Evolutionary conservation across 2,888 invertebrate species (phyloP), one percentile per base, ranked within the genome.

Genomic region (Laothoe populi): DNA sequence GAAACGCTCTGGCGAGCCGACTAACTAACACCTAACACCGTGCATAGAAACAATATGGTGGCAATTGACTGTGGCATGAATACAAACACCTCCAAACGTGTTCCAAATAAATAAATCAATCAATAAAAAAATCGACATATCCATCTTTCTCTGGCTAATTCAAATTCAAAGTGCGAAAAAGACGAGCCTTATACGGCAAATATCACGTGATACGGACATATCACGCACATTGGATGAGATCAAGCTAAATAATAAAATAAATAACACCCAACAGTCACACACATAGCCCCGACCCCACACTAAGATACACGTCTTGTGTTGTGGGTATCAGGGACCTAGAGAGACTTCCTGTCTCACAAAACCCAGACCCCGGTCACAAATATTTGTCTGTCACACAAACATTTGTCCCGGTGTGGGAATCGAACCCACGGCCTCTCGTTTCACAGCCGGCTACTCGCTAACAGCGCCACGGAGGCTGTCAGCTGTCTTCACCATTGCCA

Each of bases 1-100:
- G 85, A 86, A 59, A 82, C 77, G 82, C 88, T 75, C 90, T 83
- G 86, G 84, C 86, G 85, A 86, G 90, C 86, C 88, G 84, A 59
- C 44, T 63, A 46, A 46, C 49, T 59, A 60, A 53, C 59, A 82
- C 84, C 86, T 85, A 78, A 84, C 80, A 86, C 87, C 87, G 87
- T 87, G 87, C 84, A 66, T 68, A 69, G 68, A 71, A 69, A 74
- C 62, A 70, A 73, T 77, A 70, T 66, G 83, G 87, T 90, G 90
- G 87, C 90, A 87, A 86, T 70, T 72, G 78, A 71, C 53, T 61
- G 49, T 59, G 49, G 49, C 49, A 31, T 31, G 53, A 31, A 44
- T 19, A 19, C 23, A 24, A 24, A 24, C 46, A 46, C 46, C 23
- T 38, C 44, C 24, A 24, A 13, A 53, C 53, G 35, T 13, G 11